Conservation (phyloP, 2,113 vertebrate species). For the Etia nguti region DNA sequence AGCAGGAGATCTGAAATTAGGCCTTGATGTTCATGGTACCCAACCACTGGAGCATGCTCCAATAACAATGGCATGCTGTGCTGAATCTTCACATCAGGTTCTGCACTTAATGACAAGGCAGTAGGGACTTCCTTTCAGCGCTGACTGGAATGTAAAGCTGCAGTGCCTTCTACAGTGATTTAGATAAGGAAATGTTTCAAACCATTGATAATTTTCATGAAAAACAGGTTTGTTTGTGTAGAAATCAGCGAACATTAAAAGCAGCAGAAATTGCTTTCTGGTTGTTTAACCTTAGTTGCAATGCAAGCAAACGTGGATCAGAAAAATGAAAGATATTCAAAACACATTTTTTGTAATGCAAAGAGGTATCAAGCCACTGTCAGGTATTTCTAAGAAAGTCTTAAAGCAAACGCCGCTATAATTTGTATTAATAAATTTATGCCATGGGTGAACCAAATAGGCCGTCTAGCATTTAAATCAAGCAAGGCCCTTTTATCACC, state of each 20-base stretch:
- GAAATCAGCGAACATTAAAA: not conserved
- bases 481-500: not conserved
- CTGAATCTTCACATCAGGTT: not conserved
- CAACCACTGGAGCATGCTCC: not conserved
- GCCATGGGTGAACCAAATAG: not conserved
- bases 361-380: not conserved
- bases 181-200: not conserved
- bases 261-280: not conserved
- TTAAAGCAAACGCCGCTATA: not conserved
- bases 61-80: not conserved
- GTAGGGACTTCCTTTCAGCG: not conserved
- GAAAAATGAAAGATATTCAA: not conserved
- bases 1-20: constrained; percentile 26
- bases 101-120: not conserved
- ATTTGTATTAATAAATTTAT: not conserved
- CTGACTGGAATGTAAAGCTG: not conserved
- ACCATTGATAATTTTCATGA: not conserved
- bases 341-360: not conserved
- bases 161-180: not conserved
- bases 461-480: not conserved
- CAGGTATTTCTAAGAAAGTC: not conserved
- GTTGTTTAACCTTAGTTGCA: not conserved
- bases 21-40: not conserved
- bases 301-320: not conserved
- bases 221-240: not conserved